Base-by-base conservation (phyloP, 2,888 invertebrate genomes). In the Stenodera caucasica region DNA sequence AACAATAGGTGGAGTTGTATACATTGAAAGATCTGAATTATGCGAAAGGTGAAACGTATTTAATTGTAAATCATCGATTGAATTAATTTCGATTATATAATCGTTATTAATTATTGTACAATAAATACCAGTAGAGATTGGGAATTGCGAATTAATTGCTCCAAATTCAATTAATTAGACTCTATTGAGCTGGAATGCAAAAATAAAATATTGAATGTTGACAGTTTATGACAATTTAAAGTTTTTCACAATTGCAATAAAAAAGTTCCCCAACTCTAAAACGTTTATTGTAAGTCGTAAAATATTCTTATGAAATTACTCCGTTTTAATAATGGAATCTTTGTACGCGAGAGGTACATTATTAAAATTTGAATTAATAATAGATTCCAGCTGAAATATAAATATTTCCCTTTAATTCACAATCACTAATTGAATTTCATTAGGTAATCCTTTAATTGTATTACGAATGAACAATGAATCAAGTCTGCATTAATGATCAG, bases 251-350 rank as follows among this genome's bases (percentile, higher is more conserved):
- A 18, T 9, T 18, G 18, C 11, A 18, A 1, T 45, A 21, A 45
- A 21, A 45, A 21, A 21, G 18, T 45, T 45, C n/a, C n/a, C n/a
- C 5, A 26, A 26, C 26, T 26, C 3, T 5, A 26, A 18, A 45
- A 45, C 23, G 23, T 45, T 45, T 21, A 45, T 45, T 12, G 21
- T 23, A 12, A 12, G 45, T 45, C 45, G 23, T 45, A 45, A 45
- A 45, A 45, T 45, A 45, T 45, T 45, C 45, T 23, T 45, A n/a
- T 45, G 11, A 23, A 23, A 45, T 45, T 45, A 45, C 23, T 45
- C 7, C 45, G 9, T 45, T 45, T 45, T 12, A 45, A 45, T 21
- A 45, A 45, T 21, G 45, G n/a, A 12, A 23, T 45, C 12, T 12
- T 45, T 37, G 15, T 37, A 37, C 9, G 14, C 15, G 9, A 3